Base-by-base conservation (phyloP, 1,140 invertebrate genomes). In the Alviniconcha marisindica region DNA sequence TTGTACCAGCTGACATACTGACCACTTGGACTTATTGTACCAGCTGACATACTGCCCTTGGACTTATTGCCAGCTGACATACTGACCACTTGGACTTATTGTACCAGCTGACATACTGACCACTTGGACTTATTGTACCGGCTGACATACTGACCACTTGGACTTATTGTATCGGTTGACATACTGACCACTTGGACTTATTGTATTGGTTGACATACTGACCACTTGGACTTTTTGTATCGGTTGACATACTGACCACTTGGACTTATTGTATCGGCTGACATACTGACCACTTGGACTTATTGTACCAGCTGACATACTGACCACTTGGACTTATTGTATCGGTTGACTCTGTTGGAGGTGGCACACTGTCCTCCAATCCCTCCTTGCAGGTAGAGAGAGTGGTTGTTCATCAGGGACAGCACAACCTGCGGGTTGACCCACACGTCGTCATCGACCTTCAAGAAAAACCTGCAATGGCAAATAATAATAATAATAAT, bases 371-470 rank as follows among this genome's bases (percentile, higher is more conserved):
- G 31, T 31, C 31, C 69, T 7, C 24, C 69, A 1, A 71, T 5
- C 7, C 69, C 31, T 28, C 31, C 7, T 7, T 33, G 33, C 69
- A 71, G 15, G 36, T 10, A 18, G 69, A 31, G n/a, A 21, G 1
- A 10, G n/a, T 33, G 24, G 21, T 71, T 1, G 15, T 0, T 71
- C 31, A 71, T 24, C 44, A 48, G 7, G 44, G 5, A 18, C 44
- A 10, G 44, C 44, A 48, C 44, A 10, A 18, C 31, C 36, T 33
- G 1, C 1, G 0, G n/a, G 56, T 60, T 60, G 18, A 60, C 56
- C 56, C 56, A 60, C 56, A 60, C 56, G 56, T 60, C 56, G n/a
- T 60, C 56, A n/a, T 60, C 56, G 10, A 60, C 56, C 56, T 60
- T 60, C 56, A 60, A 4, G 56, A 60, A 60, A 21, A 21, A 60